Evolutionary conservation across 1,140 invertebrate species (phyloP).

Genomic region (Caenorhabditis tropicalis): DNA sequence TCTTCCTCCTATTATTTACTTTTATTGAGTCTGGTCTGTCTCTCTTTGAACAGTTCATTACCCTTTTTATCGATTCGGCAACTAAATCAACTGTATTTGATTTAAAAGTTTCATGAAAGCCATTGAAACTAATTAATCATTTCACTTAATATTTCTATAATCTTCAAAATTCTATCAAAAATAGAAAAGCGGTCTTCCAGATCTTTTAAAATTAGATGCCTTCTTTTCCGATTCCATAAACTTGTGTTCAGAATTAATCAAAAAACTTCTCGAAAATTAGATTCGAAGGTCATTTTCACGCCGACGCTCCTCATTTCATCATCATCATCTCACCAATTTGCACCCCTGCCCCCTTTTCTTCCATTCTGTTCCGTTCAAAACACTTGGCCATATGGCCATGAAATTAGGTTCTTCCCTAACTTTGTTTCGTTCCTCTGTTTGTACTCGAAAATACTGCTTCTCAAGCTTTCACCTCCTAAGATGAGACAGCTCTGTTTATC

Average conservation of each 20-base stretch:
- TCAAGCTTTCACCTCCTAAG: background rate
- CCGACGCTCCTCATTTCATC: background rate
- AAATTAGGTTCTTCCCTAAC: background rate
- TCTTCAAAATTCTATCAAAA: too few relatives aligned
- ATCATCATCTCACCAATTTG: conserved; percentile 4
- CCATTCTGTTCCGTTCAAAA: background rate
- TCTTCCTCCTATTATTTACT: conserved; percentile 2
- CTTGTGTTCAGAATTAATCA: too few relatives aligned
- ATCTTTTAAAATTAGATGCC: too few relatives aligned
- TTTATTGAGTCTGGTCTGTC: background rate
- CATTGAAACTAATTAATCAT: too few relatives aligned
- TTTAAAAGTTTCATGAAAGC: too few relatives aligned
- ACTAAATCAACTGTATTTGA: background rate
- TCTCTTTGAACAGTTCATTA: conserved; percentile 30
- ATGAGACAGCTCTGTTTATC: background rate
- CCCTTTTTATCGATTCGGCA: conserved; percentile 5
- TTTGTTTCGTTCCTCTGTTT: background rate
- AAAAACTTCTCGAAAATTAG: background rate
- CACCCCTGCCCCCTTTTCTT: background rate
- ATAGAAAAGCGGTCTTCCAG: too few relatives aligned
- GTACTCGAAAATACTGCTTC: background rate
- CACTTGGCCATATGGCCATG: conserved; percentile 16
- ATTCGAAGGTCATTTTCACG: background rate
- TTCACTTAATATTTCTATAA: too few relatives aligned
- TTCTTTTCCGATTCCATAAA: too few relatives aligned